Evolutionary conservation across 2,113 vertebrate genomes (phyloP).

Genomic region (Perognathus longimembris): DNA sequence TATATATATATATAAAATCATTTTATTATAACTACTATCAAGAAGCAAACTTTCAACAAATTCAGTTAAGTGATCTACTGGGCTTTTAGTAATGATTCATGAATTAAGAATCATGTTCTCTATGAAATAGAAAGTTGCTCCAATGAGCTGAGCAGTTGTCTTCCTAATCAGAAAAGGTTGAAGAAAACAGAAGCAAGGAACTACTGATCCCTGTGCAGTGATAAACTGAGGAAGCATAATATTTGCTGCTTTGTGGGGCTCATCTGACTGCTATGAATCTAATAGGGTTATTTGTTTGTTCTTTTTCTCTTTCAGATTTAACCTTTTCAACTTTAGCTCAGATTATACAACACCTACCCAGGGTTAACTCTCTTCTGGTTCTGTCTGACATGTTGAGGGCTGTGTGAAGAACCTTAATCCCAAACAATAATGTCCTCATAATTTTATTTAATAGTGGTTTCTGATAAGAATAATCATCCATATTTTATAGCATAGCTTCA

Average conservation of each 20-base stretch:
- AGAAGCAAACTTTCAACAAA: neutral
- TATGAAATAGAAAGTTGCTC: neutral
- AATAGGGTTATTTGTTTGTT: neutral
- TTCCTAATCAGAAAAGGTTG: neutral
- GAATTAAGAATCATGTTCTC: neutral
- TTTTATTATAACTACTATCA: neutral
- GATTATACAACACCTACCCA: neutral
- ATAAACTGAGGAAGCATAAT: too few relatives aligned
- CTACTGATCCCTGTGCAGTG: neutral
- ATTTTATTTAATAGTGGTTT: neutral
- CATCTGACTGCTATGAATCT: neutral
- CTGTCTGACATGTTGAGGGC: neutral
- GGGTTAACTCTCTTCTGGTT: neutral
- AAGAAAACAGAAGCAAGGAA: neutral
- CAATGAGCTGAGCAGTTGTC: neutral
- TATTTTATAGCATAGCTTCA: neutral
- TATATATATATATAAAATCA: too few relatives aligned
- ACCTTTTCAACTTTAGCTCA: neutral
- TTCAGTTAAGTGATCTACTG: neutral
- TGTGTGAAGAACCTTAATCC: neutral
- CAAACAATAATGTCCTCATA: neutral
- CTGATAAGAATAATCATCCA: constrained; percentile 18
- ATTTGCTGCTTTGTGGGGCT: neutral
- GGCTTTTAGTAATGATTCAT: neutral
- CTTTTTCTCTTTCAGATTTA: neutral